A percentile compares a stretch with the other conserved stretches of the same genome.
Conservation (phyloP, 2,797 vertebrate species). For the Aulostomus chinensis region DNA sequence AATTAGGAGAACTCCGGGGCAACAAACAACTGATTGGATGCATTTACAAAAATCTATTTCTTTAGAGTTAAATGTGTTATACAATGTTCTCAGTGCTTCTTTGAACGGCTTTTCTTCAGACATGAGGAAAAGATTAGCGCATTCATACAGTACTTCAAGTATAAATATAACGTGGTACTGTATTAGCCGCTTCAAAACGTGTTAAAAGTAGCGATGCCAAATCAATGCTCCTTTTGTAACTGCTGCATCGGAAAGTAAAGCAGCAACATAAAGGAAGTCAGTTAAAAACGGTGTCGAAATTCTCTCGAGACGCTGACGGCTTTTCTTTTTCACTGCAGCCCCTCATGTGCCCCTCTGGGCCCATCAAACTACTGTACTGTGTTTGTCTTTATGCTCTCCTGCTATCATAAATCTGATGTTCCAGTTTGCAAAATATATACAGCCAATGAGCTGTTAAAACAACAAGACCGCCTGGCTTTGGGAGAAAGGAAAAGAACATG, state of each 20-base stretch:
- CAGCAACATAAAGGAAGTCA: no score
- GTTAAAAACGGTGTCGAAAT: no score
- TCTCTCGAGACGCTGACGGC: no score
- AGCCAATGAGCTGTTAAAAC: conserved; percentile 17
- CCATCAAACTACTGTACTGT: conserved; percentile 20
- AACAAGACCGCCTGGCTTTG: conserved; percentile 21
- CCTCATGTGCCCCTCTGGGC: conserved; percentile 19
- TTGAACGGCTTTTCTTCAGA: neutral
- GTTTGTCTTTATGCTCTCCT: conserved; percentile 32
- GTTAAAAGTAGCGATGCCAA: no score
- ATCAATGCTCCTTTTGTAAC: neutral
- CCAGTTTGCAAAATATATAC: conserved; percentile 14
- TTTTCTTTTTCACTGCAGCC: neutral
- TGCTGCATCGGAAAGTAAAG: neutral
- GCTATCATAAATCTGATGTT: conserved; percentile 47
- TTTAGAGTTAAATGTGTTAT: neutral
- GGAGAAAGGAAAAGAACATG: neutral
- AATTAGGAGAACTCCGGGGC: neutral
- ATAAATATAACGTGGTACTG: neutral
- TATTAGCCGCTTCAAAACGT: neutral
- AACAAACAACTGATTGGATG: neutral
- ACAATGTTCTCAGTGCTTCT: neutral
- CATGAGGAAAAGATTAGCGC: no score
- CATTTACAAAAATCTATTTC: neutral
- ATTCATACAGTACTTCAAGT: no score